phyloP scores from a whole-genome alignment of 2,797 vertebrate species.

The Natrix natrix region DNA sequence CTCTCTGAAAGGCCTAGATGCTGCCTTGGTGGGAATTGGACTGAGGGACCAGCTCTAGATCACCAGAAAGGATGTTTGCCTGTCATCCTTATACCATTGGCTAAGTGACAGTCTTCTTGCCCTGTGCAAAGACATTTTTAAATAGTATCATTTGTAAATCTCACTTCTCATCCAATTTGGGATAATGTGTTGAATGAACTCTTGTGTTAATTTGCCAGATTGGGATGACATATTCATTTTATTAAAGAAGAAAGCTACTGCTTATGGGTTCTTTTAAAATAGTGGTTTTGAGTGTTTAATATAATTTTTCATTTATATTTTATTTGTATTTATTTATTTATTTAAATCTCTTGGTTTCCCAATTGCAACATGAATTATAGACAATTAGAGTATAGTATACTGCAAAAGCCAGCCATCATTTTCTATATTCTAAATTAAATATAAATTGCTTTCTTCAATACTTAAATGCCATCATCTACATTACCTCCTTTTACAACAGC shows the following conservation, averaged over 20 bases:
- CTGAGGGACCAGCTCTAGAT: background rate
- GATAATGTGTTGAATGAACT: background rate
- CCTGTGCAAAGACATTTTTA: background rate
- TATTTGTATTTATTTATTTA: background rate
- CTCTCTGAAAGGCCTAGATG: background rate
- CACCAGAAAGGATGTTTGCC: background rate
- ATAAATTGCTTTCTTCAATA: slow-evolving; percentile 1
- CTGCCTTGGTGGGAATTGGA: background rate
- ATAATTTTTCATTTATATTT: background rate
- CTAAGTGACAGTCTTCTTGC: background rate
- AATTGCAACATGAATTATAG: background rate
- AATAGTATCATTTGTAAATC: background rate
- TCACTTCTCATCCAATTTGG: background rate
- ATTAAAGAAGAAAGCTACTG: background rate
- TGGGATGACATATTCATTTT: background rate
- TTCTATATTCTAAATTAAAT: background rate
- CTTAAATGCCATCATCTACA: background rate
- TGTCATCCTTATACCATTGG: background rate
- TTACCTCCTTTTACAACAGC: background rate
- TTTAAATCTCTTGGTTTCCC: background rate
- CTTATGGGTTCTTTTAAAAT: background rate
- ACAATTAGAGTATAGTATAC: background rate
- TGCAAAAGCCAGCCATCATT: background rate
- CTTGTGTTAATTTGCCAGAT: background rate
- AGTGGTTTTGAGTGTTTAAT: background rate